Base-by-base conservation (phyloP, 2,797 vertebrate species). In the Nothura maculosa region DNA sequence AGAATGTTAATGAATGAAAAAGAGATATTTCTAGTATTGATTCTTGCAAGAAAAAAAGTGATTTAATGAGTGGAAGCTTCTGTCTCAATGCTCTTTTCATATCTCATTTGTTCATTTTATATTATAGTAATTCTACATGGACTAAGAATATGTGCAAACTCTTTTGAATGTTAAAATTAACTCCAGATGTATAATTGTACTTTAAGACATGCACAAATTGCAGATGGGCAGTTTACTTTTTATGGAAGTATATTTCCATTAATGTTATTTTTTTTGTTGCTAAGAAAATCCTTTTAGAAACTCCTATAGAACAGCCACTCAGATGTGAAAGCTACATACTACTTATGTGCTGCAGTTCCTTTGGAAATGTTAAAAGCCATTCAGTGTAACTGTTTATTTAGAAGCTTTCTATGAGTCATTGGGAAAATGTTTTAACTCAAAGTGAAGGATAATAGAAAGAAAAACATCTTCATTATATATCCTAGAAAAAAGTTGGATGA, bases 81-180 rank as follows among this genome's bases (percentile, higher is more conserved):
- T 72, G 25, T 78, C 60, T 89, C 63, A 63, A 7, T 75, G 30
- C 8, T 90, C 13, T 58, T 85, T 90, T 90, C 1, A 1, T 48
- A 15, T 76, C 45, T 84, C 38, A 89, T n/a, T 89, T 60, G 52
- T 73, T 87, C 11, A 66, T 69, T 78, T 79, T 63, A 10, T 74
- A 40, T 80, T 80, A 62, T 64, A 88, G 57, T 85, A 70, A 83
- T 80, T 91, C 42, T 36, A 74, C 52, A 80, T 36, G 79, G 87
- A 14, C 45, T 81, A 72, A n/a, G 28, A 76, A 27, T 34, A 58
- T 69, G 25, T 68, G 74, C 34, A 87, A 81, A 87, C n/a, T 62
- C n/a, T 77, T 83, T 81, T 64, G 28, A 89, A 73, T 72, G 66
- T 72, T 58, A 84, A 62, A 81, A 75, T 36, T 76, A n/a, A 64